phyloP scores from a whole-genome alignment of 2,888 invertebrate species.

The Listrodromus nycthemerus region DNA sequence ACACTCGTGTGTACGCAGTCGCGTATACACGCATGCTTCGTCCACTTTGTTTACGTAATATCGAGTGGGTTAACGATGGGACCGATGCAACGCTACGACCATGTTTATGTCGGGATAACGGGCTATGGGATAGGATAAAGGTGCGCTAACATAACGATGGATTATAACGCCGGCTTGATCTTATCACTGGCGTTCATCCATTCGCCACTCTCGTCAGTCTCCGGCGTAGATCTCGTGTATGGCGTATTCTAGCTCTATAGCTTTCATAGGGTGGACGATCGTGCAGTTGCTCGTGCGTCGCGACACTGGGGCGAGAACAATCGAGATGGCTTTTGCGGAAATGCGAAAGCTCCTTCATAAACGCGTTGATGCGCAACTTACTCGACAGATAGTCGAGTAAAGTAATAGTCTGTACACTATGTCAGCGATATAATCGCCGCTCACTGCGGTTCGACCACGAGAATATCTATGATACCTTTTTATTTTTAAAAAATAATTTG shows the following conservation, averaged over 20 bases:
- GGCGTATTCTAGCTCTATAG: constrained; percentile 44
- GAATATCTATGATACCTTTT: neutral
- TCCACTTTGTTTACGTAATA: constrained; percentile 50
- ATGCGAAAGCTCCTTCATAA: constrained; percentile 11
- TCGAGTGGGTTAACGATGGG: constrained; percentile 52
- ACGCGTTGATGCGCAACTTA: constrained; percentile 7
- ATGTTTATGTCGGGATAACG: constrained; percentile 6
- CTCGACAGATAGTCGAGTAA: constrained; percentile 18
- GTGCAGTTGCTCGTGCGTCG: neutral
- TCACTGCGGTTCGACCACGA: neutral
- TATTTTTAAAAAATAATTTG: neutral
- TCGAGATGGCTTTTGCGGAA: constrained; percentile 29
- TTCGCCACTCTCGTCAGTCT: constrained; percentile 54
- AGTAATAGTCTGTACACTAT: neutral
- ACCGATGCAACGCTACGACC: constrained; percentile 35
- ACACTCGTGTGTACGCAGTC: constrained; percentile 8
- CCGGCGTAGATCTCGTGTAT: constrained; percentile 43
- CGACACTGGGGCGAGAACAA: constrained; percentile 7
- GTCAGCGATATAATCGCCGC: neutral
- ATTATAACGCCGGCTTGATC: constrained; percentile 59
- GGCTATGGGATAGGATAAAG: constrained; percentile 11
- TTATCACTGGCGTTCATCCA: constrained; percentile 58
- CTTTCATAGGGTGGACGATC: constrained; percentile 18
- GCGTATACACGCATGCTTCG: constrained; percentile 19
- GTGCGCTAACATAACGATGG: constrained; percentile 50